Conservation (phyloP, 1,140 invertebrate species). For the Leptopilina boulardi region DNA sequence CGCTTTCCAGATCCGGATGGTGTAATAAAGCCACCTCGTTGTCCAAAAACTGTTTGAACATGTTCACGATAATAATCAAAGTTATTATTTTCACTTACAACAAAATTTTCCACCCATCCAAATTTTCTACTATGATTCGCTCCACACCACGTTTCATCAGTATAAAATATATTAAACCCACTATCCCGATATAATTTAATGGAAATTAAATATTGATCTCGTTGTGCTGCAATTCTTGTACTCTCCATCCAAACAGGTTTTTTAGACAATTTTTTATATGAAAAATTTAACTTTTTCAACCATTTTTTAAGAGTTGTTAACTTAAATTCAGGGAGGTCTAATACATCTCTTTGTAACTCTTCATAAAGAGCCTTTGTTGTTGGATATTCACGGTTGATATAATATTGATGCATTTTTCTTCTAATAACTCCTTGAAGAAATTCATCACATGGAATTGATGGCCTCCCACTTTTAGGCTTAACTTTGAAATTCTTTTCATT, state of each 20-base stretch:
- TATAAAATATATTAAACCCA: slow-evolving; percentile 34
- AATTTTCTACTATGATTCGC: slow-evolving; percentile 34
- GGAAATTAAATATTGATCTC: slow-evolving; percentile 19
- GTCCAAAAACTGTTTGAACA: slow-evolving; percentile 1
- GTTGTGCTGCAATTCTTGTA: not conserved
- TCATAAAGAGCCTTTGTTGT: not conserved
- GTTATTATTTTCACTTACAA: too few relatives aligned
- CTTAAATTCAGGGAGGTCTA: not conserved
- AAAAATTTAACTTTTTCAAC: not conserved
- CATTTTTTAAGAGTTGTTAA: not conserved
- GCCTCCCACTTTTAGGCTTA: not conserved
- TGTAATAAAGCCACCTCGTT: slow-evolving; percentile 11
- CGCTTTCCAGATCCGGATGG: slow-evolving; percentile 31
- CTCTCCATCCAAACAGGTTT: slow-evolving; percentile 37
- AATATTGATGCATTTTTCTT: not conserved
- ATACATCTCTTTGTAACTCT: not conserved
- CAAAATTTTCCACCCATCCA: slow-evolving; percentile 34
- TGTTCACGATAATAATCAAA: slow-evolving; percentile 5
- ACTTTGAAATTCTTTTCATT: not conserved
- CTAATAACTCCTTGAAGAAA: not conserved
- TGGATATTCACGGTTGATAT: not conserved
- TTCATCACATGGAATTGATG: not conserved
- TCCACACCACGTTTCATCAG: slow-evolving; percentile 35
- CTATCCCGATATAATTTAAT: slow-evolving; percentile 3
- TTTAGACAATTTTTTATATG: slow-evolving; percentile 1